phyloP scores from a whole-genome alignment of 2,113 vertebrate species.

The Equus quagga region DNA sequence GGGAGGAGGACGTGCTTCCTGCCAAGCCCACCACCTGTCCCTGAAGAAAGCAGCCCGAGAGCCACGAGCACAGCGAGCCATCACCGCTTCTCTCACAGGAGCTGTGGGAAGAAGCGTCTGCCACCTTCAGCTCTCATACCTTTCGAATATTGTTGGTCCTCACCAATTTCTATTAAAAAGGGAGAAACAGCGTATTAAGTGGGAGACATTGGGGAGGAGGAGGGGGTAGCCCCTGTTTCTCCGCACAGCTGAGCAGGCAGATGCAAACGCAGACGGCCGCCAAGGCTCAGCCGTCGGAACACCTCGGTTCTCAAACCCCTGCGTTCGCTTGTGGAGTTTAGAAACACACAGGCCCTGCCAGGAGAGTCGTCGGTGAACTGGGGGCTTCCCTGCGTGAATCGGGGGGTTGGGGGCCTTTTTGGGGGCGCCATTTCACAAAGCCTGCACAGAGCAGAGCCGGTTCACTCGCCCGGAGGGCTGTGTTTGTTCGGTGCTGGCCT shows the following conservation, averaged over 20 bases:
- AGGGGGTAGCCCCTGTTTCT: neutral
- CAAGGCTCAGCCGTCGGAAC: fast-evolving
- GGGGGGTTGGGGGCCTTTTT: neutral
- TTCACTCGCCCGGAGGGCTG: neutral
- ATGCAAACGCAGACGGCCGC: fast-evolving
- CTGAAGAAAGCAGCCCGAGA: fast-evolving
- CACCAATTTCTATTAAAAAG: neutral
- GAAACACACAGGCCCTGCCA: neutral
- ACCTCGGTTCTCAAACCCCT: too few species aligned
- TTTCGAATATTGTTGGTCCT: neutral
- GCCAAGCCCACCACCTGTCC: neutral
- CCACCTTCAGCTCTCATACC: too few species aligned
- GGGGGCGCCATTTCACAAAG: neutral
- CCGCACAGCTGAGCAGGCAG: neutral
- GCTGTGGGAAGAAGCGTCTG: neutral
- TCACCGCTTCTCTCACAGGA: neutral
- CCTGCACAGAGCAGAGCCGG: neutral
- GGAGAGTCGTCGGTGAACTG: neutral
- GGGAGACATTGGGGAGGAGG: neutral
- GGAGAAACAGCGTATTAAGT: neutral
- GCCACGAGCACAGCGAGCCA: too few species aligned
- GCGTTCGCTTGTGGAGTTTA: neutral
- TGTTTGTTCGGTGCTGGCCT: too few species aligned
- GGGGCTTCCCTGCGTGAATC: neutral
- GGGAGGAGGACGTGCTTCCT: fast-evolving